Conservation (phyloP, 2,797 vertebrate species). For the Erpetoichthys calabaricus region DNA sequence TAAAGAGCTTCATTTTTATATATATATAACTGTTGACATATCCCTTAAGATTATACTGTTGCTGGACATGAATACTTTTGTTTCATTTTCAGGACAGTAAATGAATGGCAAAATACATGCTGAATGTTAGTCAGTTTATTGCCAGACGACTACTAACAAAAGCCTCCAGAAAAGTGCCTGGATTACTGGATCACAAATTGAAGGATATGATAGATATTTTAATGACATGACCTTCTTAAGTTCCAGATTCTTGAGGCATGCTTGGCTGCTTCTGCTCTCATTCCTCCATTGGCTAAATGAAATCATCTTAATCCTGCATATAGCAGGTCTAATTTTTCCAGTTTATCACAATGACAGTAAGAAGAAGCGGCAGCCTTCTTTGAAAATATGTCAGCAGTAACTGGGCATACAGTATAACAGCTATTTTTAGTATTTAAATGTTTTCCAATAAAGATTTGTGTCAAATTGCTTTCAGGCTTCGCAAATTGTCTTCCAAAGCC, state of each 20-base stretch:
- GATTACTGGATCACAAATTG: no score
- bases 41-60: no score
- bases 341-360: constrained; percentile 30
- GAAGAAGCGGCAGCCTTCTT: constrained; percentile 25
- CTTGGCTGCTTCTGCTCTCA: constrained; percentile 18
- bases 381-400: constrained; percentile 10
- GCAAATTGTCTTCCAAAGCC: not conserved
- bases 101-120: no score
- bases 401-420: constrained; percentile 5
- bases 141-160: no score
- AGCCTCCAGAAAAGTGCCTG: no score
- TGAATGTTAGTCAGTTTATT: no score
- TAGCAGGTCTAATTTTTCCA: constrained; percentile 24
- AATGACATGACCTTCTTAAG: constrained; percentile 23
- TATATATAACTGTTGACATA: no score
- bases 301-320: constrained; percentile 15
- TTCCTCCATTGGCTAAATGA: constrained; percentile 15
- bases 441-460: constrained; percentile 5
- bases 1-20: no score
- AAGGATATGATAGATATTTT: no score
- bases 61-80: no score
- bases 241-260: constrained; percentile 14
- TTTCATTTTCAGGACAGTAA: no score
- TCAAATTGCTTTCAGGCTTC: constrained; percentile 14
- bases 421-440: constrained; percentile 5